A percentile compares a stretch with the other conserved stretches of the same genome.
Conservation (phyloP, 1,140 invertebrate genomes). For the Drosophila elegans region DNA sequence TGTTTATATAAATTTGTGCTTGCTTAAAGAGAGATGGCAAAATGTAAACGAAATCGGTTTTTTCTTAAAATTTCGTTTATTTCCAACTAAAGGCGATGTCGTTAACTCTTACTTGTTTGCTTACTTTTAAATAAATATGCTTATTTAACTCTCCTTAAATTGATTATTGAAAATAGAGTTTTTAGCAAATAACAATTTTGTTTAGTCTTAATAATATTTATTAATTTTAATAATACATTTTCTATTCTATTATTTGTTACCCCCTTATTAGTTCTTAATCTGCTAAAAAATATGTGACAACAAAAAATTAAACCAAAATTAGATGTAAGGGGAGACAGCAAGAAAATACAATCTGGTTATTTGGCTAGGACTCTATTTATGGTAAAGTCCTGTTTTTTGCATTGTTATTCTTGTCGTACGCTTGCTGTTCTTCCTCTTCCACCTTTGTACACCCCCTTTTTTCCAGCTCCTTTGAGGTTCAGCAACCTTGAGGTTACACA, state of each 20-base stretch:
- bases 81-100: too few species aligned
- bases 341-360: slow-evolving; percentile 36
- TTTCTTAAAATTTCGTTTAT: neutral
- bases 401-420: slow-evolving; percentile 6
- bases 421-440: neutral
- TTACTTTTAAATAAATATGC: too few species aligned
- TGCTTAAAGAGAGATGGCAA: neutral
- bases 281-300: neutral
- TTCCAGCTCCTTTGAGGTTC: slow-evolving; percentile 48
- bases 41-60: neutral
- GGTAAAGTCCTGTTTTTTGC: slow-evolving; percentile 42
- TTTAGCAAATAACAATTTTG: too few species aligned
- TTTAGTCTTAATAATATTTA: too few species aligned
- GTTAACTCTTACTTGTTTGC: too few species aligned
- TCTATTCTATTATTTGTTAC: too few species aligned
- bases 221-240: too few species aligned
- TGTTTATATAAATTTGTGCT: neutral
- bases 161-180: too few species aligned
- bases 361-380: slow-evolving; percentile 62
- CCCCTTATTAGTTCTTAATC: neutral
- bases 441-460: slow-evolving; percentile 6
- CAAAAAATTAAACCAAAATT: slow-evolving; percentile 6
- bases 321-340: neutral
- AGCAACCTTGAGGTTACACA: slow-evolving; percentile 68
- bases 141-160: too few species aligned